These are phyloP conservation scores for Coreoperca whiteheadi DNA, from an alignment of 2,113 vertebrate genomes.

Conservation along the genomic window DNA sequence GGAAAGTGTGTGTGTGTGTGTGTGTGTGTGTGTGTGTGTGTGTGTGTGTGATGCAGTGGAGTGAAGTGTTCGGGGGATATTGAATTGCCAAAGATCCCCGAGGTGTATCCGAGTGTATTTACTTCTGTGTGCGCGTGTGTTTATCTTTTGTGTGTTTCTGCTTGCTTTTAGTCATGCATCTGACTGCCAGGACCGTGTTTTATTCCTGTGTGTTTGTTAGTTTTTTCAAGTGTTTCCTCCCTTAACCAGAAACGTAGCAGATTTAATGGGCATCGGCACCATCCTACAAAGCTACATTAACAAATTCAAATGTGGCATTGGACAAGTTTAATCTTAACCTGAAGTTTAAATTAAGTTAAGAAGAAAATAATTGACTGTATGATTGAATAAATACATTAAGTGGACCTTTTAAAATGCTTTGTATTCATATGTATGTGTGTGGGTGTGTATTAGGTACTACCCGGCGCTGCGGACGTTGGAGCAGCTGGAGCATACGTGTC, in stretches of 20 bases:
- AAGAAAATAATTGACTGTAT: background rate
- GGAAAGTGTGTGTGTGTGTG: slow-evolving; percentile 16
- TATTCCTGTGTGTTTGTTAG: slow-evolving; percentile 15
- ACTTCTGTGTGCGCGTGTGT: slow-evolving; percentile 24
- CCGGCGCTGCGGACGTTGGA: slow-evolving; percentile 95
- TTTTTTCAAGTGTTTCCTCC: background rate
- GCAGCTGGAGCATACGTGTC: slow-evolving; percentile 91
- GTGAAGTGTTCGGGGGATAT: slow-evolving; percentile 48
- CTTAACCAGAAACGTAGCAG: background rate
- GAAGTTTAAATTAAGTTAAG: background rate
- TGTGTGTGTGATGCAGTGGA: slow-evolving; percentile 40
- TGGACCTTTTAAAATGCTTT: background rate
- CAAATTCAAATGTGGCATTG: background rate
- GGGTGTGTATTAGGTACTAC: slow-evolving; percentile 88
- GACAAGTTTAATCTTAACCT: background rate
- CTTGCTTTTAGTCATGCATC: background rate
- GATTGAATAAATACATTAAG: background rate
- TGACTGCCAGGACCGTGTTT: slow-evolving; percentile 17
- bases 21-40: background rate
- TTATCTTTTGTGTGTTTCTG: slow-evolving; percentile 36
- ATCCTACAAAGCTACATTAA: background rate
- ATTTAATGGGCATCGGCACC: background rate
- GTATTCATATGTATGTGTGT: background rate
- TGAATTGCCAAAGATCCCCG: slow-evolving; percentile 46
- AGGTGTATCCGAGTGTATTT: slow-evolving; percentile 55